Percentiles rank a stretch among this genome's conserved stretches.
Conservation (phyloP, 2,113 vertebrate species). For the Gopherus flavomarginatus region DNA sequence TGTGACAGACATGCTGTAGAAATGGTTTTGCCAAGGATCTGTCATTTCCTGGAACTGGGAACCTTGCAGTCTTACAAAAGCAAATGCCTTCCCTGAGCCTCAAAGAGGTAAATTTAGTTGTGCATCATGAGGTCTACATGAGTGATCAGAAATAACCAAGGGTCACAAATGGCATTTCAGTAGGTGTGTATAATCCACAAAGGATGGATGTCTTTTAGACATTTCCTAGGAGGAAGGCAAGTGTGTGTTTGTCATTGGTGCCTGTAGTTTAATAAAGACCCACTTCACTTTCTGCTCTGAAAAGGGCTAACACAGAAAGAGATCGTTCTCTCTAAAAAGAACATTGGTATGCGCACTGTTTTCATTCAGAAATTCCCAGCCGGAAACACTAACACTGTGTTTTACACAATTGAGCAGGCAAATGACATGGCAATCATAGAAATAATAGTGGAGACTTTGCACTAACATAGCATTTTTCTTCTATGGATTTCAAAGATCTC, state of each 20-base stretch:
- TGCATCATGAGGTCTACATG: not conserved
- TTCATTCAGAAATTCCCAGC: not conserved
- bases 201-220: not conserved
- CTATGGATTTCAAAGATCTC: not conserved
- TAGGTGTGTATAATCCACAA: not conserved
- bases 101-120: not conserved
- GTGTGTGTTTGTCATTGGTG: not conserved
- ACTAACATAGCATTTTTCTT: not conserved
- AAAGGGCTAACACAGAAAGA: not conserved
- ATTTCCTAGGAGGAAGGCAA: not conserved
- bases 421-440: not conserved
- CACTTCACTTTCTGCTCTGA: not conserved
- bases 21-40: not conserved
- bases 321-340: conserved; percentile 12
- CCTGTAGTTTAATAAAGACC: conserved; percentile 7
- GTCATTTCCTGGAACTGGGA: not conserved
- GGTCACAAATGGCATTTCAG: not conserved
- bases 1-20: not conserved
- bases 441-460: not conserved
- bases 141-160: not conserved
- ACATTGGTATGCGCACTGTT: not conserved
- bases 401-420: not conserved
- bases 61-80: not conserved
- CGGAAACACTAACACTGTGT: not conserved
- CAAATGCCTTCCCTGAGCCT: not conserved